phyloP scores from a whole-genome alignment of 2,797 vertebrate species.

The Gallinago stenura region DNA sequence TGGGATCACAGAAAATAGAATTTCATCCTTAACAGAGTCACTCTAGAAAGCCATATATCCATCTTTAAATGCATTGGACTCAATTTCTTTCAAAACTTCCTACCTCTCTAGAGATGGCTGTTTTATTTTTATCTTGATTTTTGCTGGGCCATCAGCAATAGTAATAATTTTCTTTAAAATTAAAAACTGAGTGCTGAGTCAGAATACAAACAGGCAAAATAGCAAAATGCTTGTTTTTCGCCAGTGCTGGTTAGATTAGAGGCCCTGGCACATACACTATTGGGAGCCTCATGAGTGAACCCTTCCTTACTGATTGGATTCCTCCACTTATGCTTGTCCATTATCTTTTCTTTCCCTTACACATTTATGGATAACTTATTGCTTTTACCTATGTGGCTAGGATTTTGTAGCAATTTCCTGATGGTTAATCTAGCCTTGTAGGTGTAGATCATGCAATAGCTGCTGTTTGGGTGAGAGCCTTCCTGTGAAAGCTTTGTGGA shows the following conservation, averaged over 20 bases:
- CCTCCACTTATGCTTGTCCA: not conserved
- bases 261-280: not conserved
- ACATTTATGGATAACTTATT: not conserved
- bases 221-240: not conserved
- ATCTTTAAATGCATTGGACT: not conserved
- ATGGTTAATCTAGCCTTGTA: not conserved
- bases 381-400: not conserved
- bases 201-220: not conserved
- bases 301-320: not conserved
- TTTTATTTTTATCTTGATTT: not conserved
- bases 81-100: not conserved
- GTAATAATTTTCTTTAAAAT: not conserved
- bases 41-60: not conserved
- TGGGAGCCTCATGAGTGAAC: not conserved
- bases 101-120: not conserved
- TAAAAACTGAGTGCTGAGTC: not conserved
- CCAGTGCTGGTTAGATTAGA: not conserved
- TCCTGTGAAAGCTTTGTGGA: not conserved
- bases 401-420: not conserved
- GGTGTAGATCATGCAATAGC: not conserved
- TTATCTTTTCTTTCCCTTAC: not conserved
- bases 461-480: not conserved
- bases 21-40: not conserved
- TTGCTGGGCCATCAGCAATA: not conserved
- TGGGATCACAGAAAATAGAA: not conserved